phyloP scores from a whole-genome alignment of 2,888 invertebrate genomes.

The Lomographa bimaculata region DNA sequence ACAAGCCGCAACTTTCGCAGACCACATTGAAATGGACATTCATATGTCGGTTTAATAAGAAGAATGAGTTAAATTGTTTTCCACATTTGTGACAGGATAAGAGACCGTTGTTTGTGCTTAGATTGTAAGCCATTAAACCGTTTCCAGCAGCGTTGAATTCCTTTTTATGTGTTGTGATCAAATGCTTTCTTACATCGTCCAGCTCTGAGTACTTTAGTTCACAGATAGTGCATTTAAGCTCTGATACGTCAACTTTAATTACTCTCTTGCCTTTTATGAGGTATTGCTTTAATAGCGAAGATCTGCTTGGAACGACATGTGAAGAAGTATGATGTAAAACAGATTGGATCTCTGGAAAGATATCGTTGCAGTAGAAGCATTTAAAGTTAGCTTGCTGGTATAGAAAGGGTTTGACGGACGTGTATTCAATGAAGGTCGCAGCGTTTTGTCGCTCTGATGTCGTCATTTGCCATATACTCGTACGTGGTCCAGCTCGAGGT shows the following conservation, averaged over 20 bases:
- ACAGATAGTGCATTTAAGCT: slow-evolving; percentile 65
- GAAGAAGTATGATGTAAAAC: slow-evolving; percentile 34
- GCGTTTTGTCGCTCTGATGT: slow-evolving; percentile 72
- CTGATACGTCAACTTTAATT: slow-evolving; percentile 74
- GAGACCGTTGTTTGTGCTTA: slow-evolving; percentile 56
- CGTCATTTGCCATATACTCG: slow-evolving; percentile 79
- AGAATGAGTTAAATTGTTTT: slow-evolving; percentile 71
- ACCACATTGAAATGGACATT: slow-evolving; percentile 74
- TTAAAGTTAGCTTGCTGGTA: slow-evolving; percentile 77
- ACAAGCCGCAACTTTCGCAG: slow-evolving; percentile 73
- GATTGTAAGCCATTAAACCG: slow-evolving; percentile 70
- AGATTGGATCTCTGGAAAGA: slow-evolving; percentile 67
- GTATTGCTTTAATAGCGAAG: slow-evolving; percentile 59
- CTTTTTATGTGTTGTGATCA: slow-evolving; percentile 56
- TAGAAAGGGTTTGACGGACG: slow-evolving; percentile 70
- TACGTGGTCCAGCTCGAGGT: slow-evolving; percentile 27
- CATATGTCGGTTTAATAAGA: slow-evolving; percentile 72
- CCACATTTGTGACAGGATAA: slow-evolving; percentile 66
- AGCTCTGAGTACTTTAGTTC: slow-evolving; percentile 65
- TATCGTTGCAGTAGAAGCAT: slow-evolving; percentile 72
- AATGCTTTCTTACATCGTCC: slow-evolving; percentile 65
- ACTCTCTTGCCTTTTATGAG: slow-evolving; percentile 70
- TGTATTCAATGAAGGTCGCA: slow-evolving; percentile 67
- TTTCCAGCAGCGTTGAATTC: slow-evolving; percentile 74
- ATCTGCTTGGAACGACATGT: slow-evolving; percentile 52